Percentiles rank a stretch among this genome's conserved stretches.
Evolutionary conservation across 2,797 vertebrate genomes (phyloP).

Genomic region (Pseudomugil tenellus): DNA sequence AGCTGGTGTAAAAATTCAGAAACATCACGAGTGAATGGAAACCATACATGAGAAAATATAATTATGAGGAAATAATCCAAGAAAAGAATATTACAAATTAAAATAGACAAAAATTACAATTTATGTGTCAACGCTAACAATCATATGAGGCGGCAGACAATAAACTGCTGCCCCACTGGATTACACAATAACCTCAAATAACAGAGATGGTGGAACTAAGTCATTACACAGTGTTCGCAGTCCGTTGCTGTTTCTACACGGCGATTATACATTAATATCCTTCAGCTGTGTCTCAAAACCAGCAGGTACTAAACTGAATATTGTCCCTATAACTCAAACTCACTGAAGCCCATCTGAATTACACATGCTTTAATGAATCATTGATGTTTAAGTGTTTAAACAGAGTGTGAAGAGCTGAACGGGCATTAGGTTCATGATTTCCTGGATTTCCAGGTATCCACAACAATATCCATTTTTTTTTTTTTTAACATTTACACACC

Average conservation of each 20-base stretch:
- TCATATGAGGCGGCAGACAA: conserved; percentile 1
- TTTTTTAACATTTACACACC: conserved; percentile 6
- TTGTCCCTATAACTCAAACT: conserved; percentile 46
- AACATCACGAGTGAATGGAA: not conserved
- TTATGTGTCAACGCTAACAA: not conserved
- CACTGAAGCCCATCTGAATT: conserved; percentile 54
- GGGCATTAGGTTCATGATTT: not conserved
- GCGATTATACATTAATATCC: conserved; percentile 53
- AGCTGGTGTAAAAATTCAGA: not conserved
- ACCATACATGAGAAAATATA: not conserved
- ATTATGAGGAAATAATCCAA: not conserved
- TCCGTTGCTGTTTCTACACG: not conserved
- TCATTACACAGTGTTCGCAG: conserved; percentile 12
- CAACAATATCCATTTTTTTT: not conserved
- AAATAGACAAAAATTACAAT: not conserved
- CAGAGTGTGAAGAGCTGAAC: not conserved
- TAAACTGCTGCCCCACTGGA: conserved; percentile 28
- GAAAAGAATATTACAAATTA: conserved; percentile 3
- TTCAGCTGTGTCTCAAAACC: conserved; percentile 10
- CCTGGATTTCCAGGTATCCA: not conserved
- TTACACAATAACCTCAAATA: conserved; percentile 57
- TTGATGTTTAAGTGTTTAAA: conserved; percentile 30
- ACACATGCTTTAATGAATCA: conserved; percentile 43
- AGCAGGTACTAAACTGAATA: conserved; percentile 23
- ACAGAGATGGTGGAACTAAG: conserved; percentile 12